These are phyloP conservation scores for Seriola rivoliana DNA, from an alignment of 2,113 vertebrate genomes.

Conservation along the genomic window DNA sequence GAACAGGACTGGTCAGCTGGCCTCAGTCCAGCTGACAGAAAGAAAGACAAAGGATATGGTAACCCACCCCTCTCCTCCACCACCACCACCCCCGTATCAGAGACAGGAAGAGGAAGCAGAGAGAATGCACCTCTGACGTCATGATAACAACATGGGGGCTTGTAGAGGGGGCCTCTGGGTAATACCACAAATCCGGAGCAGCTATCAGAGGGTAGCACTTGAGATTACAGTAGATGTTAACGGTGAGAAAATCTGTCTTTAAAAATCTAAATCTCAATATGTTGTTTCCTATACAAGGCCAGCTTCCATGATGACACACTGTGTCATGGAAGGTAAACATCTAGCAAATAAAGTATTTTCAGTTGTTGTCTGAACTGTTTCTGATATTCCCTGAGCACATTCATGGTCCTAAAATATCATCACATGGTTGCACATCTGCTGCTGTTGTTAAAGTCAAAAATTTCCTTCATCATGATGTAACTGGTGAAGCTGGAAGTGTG, in stretches of 20 bases:
- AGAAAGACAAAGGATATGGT: slow-evolving; percentile 65
- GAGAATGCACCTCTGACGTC: slow-evolving; percentile 73
- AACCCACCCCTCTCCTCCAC: slow-evolving; percentile 2
- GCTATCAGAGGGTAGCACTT: not conserved
- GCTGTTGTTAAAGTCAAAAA: not conserved
- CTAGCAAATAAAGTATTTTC: too few relatives aligned
- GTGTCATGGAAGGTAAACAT: too few relatives aligned
- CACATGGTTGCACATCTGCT: not conserved
- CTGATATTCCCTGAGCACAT: too few relatives aligned
- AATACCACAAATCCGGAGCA: slow-evolving; percentile 22
- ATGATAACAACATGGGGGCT: slow-evolving; percentile 56
- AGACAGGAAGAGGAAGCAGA: slow-evolving; percentile 74
- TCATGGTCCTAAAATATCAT: too few relatives aligned
- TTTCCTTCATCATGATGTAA: slow-evolving; percentile 20
- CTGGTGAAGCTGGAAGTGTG: not conserved
- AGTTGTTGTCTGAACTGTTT: not conserved
- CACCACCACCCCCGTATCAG: not conserved
- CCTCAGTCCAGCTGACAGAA: slow-evolving; percentile 45
- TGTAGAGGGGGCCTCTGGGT: slow-evolving; percentile 1
- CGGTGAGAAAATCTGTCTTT: slow-evolving; percentile 6
- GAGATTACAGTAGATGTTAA: not conserved
- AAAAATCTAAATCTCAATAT: not conserved
- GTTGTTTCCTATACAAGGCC: not conserved
- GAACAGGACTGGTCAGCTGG: slow-evolving; percentile 34
- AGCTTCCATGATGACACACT: too few relatives aligned